Percentiles rank a stretch among this genome's conserved stretches.
Evolutionary conservation across 2,113 vertebrate species (phyloP).

Genomic region (Zingel zingel): DNA sequence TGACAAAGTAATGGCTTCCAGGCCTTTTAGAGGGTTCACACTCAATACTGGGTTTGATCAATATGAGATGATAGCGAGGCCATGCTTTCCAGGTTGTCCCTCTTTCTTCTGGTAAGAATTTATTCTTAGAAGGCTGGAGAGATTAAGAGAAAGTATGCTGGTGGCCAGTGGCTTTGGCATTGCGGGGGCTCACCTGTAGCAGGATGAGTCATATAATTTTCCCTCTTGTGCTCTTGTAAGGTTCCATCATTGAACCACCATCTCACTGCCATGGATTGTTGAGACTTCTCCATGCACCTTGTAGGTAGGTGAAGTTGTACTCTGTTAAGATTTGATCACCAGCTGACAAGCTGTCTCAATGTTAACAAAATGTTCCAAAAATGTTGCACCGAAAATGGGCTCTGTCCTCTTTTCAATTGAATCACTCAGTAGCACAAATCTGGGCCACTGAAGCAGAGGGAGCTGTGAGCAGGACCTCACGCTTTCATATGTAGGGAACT

Average conservation of each 20-base stretch:
- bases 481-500: neutral
- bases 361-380: too few relatives aligned
- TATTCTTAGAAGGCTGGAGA: neutral
- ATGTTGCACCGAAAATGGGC: neutral
- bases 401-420: neutral
- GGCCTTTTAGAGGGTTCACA: neutral
- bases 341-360: too few relatives aligned
- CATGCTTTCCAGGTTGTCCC: neutral
- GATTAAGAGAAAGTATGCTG: constrained; percentile 3
- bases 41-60: constrained; percentile 6
- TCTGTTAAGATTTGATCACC: neutral
- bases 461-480: neutral
- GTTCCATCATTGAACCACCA: neutral
- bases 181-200: neutral
- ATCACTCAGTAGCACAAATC: constrained; percentile 23
- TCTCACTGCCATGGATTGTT: neutral
- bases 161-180: neutral
- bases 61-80: neutral
- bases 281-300: constrained; percentile 5
- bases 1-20: constrained; percentile 12
- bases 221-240: neutral
- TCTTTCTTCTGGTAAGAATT: constrained; percentile 2
- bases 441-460: constrained; percentile 15
- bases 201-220: constrained; percentile 24
- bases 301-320: neutral